A percentile compares a stretch with the other conserved stretches of the same genome.
Evolutionary conservation across 30 jellyfish, hydroid and myxozoan genomes (phyloP).

Genomic region (Turritopsis rubra): DNA sequence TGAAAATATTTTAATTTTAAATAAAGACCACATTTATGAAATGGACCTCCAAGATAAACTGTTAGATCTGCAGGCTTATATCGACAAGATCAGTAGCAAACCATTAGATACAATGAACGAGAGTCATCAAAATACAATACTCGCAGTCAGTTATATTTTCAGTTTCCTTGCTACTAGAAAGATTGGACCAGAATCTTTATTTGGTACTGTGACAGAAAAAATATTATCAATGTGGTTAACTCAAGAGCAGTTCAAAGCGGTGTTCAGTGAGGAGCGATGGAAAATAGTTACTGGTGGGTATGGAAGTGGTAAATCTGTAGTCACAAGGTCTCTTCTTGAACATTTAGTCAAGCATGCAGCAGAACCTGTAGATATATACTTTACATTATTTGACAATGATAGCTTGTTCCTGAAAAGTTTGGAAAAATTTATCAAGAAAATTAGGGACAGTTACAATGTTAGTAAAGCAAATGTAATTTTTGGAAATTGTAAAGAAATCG

Average conservation of each 20-base stretch:
- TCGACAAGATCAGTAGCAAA: neutral
- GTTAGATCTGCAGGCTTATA: neutral
- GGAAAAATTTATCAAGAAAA: neutral
- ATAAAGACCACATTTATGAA: neutral
- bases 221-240: neutral
- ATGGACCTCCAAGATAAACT: neutral
- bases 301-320: neutral
- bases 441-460: neutral
- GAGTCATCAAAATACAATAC: neutral
- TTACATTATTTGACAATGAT: neutral
- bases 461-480: neutral
- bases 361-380: neutral
- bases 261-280: neutral
- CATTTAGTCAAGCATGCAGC: neutral
- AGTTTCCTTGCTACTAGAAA: neutral
- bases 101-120: too few relatives aligned
- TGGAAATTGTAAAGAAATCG: neutral
- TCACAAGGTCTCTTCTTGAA: neutral
- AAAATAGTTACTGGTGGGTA: neutral
- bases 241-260: neutral
- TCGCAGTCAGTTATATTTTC: neutral
- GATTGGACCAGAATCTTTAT: neutral
- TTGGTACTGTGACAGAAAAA: neutral
- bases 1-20: neutral
- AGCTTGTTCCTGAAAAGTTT: neutral